phyloP scores from a whole-genome alignment of 2,888 invertebrate genomes.

The Unio pictorum region DNA sequence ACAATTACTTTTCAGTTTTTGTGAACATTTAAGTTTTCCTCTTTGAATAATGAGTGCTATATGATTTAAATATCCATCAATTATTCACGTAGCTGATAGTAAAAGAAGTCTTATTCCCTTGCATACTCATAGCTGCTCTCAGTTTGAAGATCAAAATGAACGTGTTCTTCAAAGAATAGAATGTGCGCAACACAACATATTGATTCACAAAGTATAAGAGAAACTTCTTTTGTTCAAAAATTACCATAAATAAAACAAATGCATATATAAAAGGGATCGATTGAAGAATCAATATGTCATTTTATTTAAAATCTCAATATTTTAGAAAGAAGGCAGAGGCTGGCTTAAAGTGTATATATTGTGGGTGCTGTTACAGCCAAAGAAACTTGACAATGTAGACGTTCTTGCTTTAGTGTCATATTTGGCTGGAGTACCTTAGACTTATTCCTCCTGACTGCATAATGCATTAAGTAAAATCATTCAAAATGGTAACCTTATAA shows the following conservation, averaged over 20 bases:
- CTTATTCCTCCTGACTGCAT: too few species aligned
- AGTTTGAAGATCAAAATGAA: constrained; percentile 18
- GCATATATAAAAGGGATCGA: constrained; percentile 6
- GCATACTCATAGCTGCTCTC: too few species aligned
- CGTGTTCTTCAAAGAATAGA: too few species aligned
- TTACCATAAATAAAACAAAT: constrained; percentile 13
- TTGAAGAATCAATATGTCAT: constrained; percentile 4
- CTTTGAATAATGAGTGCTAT: constrained; percentile 6
- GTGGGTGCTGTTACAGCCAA: constrained; percentile 3
- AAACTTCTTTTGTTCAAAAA: too few species aligned
- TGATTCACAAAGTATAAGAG: too few species aligned
- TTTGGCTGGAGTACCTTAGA: too few species aligned
- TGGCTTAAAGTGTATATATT: constrained; percentile 3
- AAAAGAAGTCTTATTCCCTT: constrained; percentile 13
- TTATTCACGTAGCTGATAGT: constrained; percentile 16
- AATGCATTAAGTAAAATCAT: too few species aligned
- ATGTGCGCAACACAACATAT: too few species aligned
- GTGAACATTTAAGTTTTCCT: constrained; percentile 1
- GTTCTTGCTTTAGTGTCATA: too few species aligned
- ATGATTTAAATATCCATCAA: constrained; percentile 16
- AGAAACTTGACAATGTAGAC: constrained; percentile 3
- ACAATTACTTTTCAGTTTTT: too few species aligned
- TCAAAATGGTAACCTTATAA: too few species aligned
- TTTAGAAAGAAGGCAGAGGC: neutral
- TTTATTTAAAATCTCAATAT: neutral